Conservation (phyloP, 2,888 invertebrate genomes). For the Listrodromus nycthemerus region DNA sequence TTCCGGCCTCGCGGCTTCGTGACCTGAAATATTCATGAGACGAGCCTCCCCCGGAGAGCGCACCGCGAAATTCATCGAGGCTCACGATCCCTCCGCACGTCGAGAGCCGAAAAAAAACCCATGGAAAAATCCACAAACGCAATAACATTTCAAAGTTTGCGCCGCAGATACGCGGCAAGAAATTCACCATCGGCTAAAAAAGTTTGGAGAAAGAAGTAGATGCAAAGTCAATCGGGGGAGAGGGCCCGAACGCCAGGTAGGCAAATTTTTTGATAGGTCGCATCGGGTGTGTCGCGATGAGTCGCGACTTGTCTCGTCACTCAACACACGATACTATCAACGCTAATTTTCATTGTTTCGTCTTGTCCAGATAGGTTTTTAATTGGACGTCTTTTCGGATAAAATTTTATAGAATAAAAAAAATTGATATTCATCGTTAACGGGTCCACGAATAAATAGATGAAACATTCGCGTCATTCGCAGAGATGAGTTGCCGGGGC, state of each 20-base stretch:
- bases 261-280: too few species aligned
- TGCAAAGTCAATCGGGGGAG: neutral
- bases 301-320: too few species aligned
- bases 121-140: slow-evolving; percentile 17
- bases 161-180: neutral
- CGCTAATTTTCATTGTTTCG: too few species aligned
- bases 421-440: neutral
- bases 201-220: neutral
- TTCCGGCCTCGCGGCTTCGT: slow-evolving; percentile 65
- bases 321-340: too few species aligned
- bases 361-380: too few species aligned
- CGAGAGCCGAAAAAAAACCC: neutral
- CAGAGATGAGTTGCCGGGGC: slow-evolving; percentile 45
- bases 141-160: neutral
- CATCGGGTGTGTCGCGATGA: too few species aligned
- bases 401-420: neutral
- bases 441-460: neutral
- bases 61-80: slow-evolving; percentile 47
- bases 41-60: slow-evolving; percentile 18
- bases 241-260: too few species aligned
- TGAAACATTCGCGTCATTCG: neutral
- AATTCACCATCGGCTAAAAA: neutral
- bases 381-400: too few species aligned
- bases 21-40: slow-evolving; percentile 76
- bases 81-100: slow-evolving; percentile 7